These are phyloP conservation scores for Ariolimax columbianus DNA, from an alignment of 2,888 invertebrate species.

Conservation along the genomic window DNA sequence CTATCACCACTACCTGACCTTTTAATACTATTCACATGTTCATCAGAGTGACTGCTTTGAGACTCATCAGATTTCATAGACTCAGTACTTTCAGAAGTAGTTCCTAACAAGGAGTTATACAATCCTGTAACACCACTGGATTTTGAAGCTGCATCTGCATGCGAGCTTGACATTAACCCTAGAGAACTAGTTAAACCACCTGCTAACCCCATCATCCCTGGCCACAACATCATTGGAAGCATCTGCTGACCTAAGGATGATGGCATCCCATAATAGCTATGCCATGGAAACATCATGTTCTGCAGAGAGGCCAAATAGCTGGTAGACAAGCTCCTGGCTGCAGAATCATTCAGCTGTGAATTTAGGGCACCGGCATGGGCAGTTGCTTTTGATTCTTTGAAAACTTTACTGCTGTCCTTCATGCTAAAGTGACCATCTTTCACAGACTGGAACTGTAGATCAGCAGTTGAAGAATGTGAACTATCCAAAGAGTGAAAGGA, in stretches of 20 bases:
- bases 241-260: conserved; percentile 44
- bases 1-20: neutral
- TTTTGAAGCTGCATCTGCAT: neutral
- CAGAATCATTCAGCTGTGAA: conserved; percentile 37
- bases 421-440: conserved; percentile 5
- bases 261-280: conserved; percentile 44
- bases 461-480: conserved; percentile 6
- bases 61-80: conserved; percentile 28
- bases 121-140: conserved; percentile 24
- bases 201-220: conserved; percentile 45
- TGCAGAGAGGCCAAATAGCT: conserved; percentile 47
- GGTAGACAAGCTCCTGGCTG: conserved; percentile 37
- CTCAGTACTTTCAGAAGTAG: conserved; percentile 6
- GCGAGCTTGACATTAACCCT: conserved; percentile 2
- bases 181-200: conserved; percentile 21
- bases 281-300: conserved; percentile 51
- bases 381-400: conserved; percentile 29
- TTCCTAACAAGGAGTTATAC: conserved; percentile 3
- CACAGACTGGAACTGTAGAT: neutral
- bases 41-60: conserved; percentile 11
- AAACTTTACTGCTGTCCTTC: neutral
- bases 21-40: conserved; percentile 4
- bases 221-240: conserved; percentile 51
- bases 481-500: conserved; percentile 34
- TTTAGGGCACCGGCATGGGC: conserved; percentile 13